These are phyloP conservation scores for Rhagoletis pomonella DNA, from an alignment of 1,140 invertebrate genomes.

Conservation along the genomic window DNA sequence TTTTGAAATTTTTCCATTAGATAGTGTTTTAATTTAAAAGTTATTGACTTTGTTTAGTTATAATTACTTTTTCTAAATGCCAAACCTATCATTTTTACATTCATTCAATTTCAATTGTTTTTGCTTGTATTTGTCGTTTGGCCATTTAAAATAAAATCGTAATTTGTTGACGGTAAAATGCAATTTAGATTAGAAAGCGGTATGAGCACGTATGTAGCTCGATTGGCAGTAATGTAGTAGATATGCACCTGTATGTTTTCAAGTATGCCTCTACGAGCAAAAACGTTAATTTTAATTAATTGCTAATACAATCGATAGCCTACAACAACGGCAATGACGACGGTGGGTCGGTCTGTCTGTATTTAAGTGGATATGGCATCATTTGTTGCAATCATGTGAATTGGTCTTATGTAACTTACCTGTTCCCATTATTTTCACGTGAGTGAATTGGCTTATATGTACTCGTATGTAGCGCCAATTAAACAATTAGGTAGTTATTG, in stretches of 20 bases:
- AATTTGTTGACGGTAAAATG: constrained; percentile 29
- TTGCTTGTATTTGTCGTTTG: constrained; percentile 11
- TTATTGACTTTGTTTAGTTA: background rate
- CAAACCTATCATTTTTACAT: background rate
- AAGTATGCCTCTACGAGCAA: background rate
- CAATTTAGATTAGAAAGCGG: constrained; percentile 31
- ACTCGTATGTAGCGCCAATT: background rate
- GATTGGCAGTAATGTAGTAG: background rate
- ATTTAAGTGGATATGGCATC: background rate
- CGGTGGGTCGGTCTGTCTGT: background rate
- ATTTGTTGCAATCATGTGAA: constrained; percentile 28
- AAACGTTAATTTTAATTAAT: constrained; percentile 46
- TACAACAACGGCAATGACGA: background rate
- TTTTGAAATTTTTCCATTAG: background rate
- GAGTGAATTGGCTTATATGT: background rate
- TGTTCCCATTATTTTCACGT: background rate
- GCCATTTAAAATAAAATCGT: constrained; percentile 29
- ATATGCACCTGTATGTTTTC: background rate
- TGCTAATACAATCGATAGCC: constrained; percentile 36
- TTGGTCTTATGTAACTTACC: background rate
- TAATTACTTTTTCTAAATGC: background rate
- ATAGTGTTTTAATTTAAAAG: background rate
- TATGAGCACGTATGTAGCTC: background rate
- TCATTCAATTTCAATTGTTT: background rate
- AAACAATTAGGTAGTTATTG: too few species aligned